Evolutionary conservation across 2,113 vertebrate genomes (phyloP).

Genomic region (Capreolus pygargus): DNA sequence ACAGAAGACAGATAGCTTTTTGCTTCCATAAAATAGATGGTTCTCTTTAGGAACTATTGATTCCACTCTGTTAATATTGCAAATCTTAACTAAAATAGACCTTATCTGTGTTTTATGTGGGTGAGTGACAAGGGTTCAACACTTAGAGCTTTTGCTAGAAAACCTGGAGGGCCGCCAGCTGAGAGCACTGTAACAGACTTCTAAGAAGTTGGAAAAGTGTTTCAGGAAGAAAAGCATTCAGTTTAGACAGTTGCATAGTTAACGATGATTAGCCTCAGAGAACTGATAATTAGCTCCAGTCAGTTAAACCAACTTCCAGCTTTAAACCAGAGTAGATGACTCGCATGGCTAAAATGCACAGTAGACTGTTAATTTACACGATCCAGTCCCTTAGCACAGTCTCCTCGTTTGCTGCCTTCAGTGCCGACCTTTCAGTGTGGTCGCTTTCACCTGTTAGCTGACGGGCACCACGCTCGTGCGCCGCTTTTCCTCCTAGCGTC

Average conservation of each 20-base stretch:
- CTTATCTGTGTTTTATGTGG: not conserved
- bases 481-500: not conserved
- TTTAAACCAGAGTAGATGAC: not conserved
- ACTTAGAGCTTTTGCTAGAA: conserved; percentile 45
- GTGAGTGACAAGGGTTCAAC: conserved; percentile 23
- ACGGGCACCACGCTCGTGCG: not conserved
- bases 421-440: not conserved
- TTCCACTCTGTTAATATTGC: conserved; percentile 45
- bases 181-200: not conserved
- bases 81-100: conserved; percentile 48
- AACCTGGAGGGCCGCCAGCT: conserved; percentile 24
- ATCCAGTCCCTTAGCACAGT: not conserved
- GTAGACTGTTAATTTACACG: conserved; percentile 28
- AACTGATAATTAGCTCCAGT: conserved; percentile 50
- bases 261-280: conserved; percentile 24
- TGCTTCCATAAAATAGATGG: not conserved
- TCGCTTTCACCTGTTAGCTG: not conserved
- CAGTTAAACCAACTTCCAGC: conserved; percentile 19
- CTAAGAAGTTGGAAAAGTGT: conserved; percentile 39
- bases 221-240: conserved; percentile 19
- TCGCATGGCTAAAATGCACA: not conserved
- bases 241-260: conserved; percentile 22
- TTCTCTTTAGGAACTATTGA: conserved; percentile 41
- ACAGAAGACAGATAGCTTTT: conserved; percentile 22
- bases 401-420: not conserved